Evolutionary conservation across 2,797 vertebrate genomes (phyloP).

Genomic region (Bufotes viridis): DNA sequence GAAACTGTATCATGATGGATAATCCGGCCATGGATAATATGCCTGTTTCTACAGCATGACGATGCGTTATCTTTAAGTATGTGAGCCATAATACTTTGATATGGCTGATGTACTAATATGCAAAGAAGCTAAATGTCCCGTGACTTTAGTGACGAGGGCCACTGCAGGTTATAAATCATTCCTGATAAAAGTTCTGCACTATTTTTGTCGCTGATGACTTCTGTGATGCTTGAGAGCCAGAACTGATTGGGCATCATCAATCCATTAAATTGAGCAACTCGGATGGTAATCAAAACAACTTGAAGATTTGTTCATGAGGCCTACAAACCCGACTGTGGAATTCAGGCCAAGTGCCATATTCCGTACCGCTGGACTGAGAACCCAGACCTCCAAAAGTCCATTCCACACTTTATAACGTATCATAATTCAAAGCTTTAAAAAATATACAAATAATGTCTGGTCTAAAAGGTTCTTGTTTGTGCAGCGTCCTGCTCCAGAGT

Average conservation of each 20-base stretch:
- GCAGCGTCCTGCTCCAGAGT: no score
- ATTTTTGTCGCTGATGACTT: background rate
- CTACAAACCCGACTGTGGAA: background rate
- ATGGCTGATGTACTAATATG: background rate
- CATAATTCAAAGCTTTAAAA: background rate
- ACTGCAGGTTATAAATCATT: background rate
- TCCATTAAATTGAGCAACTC: conserved; percentile 10
- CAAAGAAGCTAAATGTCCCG: background rate
- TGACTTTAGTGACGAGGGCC: background rate
- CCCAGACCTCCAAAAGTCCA: background rate
- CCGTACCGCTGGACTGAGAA: background rate
- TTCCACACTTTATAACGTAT: background rate
- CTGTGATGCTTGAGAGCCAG: background rate
- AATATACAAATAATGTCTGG: background rate
- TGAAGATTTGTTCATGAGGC: background rate
- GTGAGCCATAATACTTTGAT: background rate
- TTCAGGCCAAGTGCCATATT: conserved; percentile 10
- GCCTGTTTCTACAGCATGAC: background rate
- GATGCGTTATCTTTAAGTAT: background rate
- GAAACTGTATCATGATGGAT: background rate
- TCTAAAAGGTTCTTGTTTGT: background rate
- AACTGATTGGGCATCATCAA: background rate
- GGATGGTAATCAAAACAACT: background rate
- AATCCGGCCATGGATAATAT: background rate
- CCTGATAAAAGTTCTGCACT: background rate